Conservation (phyloP, 2,113 vertebrate species). For the Pseudorectes ferrugineus region DNA sequence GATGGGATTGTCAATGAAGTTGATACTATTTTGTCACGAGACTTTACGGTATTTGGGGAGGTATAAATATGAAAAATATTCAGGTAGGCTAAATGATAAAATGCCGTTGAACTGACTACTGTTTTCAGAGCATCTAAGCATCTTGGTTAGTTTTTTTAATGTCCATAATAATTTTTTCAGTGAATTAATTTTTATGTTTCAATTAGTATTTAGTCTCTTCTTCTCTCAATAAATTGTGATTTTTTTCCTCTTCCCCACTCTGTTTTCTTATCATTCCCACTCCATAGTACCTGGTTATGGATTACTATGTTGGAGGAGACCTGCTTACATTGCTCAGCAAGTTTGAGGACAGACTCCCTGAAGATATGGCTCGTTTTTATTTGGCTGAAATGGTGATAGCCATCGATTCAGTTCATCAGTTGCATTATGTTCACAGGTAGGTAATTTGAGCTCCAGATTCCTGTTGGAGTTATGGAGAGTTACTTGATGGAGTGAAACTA, state of each 20-base stretch:
- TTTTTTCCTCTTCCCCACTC: accelerated
- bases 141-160: not conserved
- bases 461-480: not conserved
- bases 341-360: constrained; percentile 95
- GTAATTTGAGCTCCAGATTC: not conserved
- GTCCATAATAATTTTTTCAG: not conserved
- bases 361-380: constrained; percentile 99
- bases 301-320: constrained; percentile 98
- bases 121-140: not conserved
- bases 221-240: not conserved
- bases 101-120: not conserved
- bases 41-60: not conserved
- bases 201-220: not conserved
- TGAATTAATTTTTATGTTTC: not conserved
- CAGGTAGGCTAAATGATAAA: not conserved
- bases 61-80: not conserved
- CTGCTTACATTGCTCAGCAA: constrained; percentile 97
- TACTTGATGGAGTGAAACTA: not conserved
- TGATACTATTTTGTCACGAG: not conserved
- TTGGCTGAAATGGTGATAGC: constrained; percentile 98
- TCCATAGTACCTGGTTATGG: constrained; percentile 95
- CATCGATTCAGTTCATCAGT: constrained; percentile 96
- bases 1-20: not conserved
- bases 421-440: constrained; percentile 98
- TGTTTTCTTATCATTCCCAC: not conserved